Percentiles rank a stretch among this genome's conserved stretches.
phyloP scores from a whole-genome alignment of 2,888 invertebrate species.

The Venusia cambrica region DNA sequence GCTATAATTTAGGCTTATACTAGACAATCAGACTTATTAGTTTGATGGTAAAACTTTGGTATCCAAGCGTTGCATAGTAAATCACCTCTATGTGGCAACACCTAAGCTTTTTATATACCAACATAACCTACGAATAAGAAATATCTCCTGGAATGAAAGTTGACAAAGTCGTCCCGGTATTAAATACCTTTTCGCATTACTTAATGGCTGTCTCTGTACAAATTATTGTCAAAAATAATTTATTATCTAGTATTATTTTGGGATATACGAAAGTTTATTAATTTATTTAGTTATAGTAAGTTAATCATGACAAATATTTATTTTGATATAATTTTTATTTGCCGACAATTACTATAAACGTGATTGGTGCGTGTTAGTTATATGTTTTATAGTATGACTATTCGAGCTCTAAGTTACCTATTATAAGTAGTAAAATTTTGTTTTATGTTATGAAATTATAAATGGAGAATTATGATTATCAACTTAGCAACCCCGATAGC shows the following conservation, averaged over 20 bases:
- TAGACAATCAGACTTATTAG: background rate
- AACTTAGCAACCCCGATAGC: too few relatives aligned
- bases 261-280: slow-evolving; percentile 41
- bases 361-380: slow-evolving; percentile 55
- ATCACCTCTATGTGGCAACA: too few relatives aligned
- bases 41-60: too few relatives aligned
- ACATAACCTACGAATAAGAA: too few relatives aligned
- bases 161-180: slow-evolving; percentile 51
- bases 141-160: slow-evolving; percentile 7
- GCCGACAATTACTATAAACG: slow-evolving; percentile 38
- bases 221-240: slow-evolving; percentile 42
- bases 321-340: slow-evolving; percentile 50
- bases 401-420: slow-evolving; percentile 14
- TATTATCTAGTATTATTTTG: slow-evolving; percentile 66
- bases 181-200: slow-evolving; percentile 46
- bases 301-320: slow-evolving; percentile 77
- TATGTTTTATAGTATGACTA: slow-evolving; percentile 17
- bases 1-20: slow-evolving; percentile 3
- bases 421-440: slow-evolving; percentile 31
- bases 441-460: slow-evolving; percentile 17
- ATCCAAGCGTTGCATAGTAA: slow-evolving; percentile 4
- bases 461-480: slow-evolving; percentile 12
- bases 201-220: slow-evolving; percentile 66
- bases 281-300: slow-evolving; percentile 59
- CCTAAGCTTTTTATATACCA: too few relatives aligned